Evolutionary conservation across 2,888 invertebrate genomes (phyloP).

Genomic region (Galerucella calmariensis): DNA sequence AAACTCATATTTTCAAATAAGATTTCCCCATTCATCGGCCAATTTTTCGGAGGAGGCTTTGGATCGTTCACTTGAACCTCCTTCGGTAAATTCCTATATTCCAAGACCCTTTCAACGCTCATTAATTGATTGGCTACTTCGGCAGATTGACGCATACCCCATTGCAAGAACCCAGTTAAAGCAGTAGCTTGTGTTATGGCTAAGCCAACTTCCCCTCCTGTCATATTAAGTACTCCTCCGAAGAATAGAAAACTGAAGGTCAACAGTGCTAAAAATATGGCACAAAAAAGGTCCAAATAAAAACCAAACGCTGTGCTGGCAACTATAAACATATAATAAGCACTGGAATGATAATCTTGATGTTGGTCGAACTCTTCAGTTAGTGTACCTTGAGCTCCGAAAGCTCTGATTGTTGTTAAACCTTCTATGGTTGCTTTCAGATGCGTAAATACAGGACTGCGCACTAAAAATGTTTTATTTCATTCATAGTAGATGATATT

Average conservation of each 20-base stretch:
- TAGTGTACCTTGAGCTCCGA: constrained; percentile 72
- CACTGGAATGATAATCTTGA: constrained; percentile 75
- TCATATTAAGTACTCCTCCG: constrained; percentile 58
- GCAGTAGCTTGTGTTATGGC: constrained; percentile 61
- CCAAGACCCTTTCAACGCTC: constrained; percentile 87
- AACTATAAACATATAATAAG: constrained; percentile 75
- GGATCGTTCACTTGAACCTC: constrained; percentile 61
- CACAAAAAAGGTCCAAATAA: constrained; percentile 74
- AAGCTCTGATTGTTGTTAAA: constrained; percentile 79
- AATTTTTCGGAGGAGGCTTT: constrained; percentile 65
- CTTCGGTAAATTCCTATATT: constrained; percentile 78
- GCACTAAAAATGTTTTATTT: constrained; percentile 65
- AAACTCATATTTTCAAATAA: constrained; percentile 71
- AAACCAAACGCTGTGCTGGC: constrained; percentile 77
- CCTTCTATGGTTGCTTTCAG: constrained; percentile 80
- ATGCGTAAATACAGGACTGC: constrained; percentile 82
- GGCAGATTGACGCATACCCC: constrained; percentile 78
- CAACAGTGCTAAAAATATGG: constrained; percentile 73
- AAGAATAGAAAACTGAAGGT: constrained; percentile 73
- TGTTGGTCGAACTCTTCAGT: constrained; percentile 71
- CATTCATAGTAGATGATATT: not conserved
- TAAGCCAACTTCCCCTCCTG: constrained; percentile 61
- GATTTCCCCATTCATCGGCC: constrained; percentile 72
- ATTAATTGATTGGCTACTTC: constrained; percentile 80
- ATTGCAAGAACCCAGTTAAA: constrained; percentile 74